Base-by-base conservation (phyloP, 1,140 invertebrate genomes). In the Pomacea maculata region DNA sequence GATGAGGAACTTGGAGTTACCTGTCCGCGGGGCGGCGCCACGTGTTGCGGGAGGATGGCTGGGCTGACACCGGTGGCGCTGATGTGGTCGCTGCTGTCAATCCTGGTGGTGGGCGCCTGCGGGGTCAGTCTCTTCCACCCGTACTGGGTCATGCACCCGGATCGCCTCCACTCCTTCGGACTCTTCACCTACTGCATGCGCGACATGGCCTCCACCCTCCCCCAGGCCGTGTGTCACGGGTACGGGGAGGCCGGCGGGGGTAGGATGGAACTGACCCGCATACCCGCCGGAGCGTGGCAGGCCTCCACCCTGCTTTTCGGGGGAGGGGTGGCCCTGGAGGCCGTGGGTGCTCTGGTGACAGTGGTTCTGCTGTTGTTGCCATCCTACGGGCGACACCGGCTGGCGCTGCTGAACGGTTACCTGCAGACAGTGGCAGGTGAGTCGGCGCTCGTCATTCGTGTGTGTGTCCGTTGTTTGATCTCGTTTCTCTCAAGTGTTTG, bases 231-330 rank as follows among this genome's bases (percentile, higher is more conserved):
- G 14, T 87, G 88, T 82, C 75, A 81, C 11, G 61, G 86, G n/a
- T 87, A 87, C 76, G 52, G 70, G 52, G 73, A 75, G 9, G 68
- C 71, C 7, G 63, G 65, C 12, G 85, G 83, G 7, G 82, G 86
- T 25, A 79, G 83, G 68, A 85, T 90, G 70, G 83, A 86, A 68
- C 78, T 90, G 11, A 80, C 83, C 5, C 82, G 84, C 25, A 82
- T 90, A 10, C 90, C 90, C 4, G 87, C 88, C 0, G 83, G 83
- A 19, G 84, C 88, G 0, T 91, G 90, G 90, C 88, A 90, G 78
- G 87, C 86, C 0, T 80, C 89, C 0, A 89, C 89, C 64, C 80
- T 90, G 8, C 81, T 91, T 61, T 91, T 83, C 75, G 90, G 90
- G 12, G 84, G 83, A 2, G 90, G 90, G n/a, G 88, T 88, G 79